Conservation (phyloP, 2,113 vertebrate species). For the Diphyllodes magnificus region DNA sequence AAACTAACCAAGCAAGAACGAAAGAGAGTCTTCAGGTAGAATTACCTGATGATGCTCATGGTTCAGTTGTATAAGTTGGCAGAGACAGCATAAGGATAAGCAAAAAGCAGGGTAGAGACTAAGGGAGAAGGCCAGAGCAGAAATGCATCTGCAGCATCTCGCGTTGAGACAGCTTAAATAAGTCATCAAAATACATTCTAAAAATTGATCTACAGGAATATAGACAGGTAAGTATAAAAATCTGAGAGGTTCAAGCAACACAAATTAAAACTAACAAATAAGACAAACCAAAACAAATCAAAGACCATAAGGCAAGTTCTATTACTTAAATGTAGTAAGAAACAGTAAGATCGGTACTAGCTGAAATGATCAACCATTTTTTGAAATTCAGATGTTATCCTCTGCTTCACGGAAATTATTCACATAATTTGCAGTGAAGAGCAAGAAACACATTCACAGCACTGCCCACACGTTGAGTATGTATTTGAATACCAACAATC, state of each 20-base stretch:
- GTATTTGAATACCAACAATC: neutral
- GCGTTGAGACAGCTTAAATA: neutral
- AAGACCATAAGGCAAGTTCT: neutral
- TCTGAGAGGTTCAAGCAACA: neutral
- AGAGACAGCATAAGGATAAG: neutral
- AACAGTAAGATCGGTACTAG: neutral
- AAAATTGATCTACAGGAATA: neutral
- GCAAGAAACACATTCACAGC: neutral
- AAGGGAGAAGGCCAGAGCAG: neutral
- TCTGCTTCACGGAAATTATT: neutral
- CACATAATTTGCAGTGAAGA: neutral
- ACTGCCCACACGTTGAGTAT: too few species aligned
- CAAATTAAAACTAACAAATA: neutral
- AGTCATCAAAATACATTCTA: neutral
- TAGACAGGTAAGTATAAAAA: neutral
- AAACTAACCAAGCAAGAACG: neutral
- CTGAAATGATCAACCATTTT: neutral
- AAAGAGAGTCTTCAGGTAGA: neutral
- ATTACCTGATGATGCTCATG: neutral
- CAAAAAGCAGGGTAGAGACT: neutral
- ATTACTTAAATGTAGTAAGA: neutral
- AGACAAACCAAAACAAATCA: neutral
- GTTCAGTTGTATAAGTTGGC: accelerated
- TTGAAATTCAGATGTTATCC: neutral
- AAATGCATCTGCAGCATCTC: neutral